These are phyloP conservation scores for Autographa gamma DNA, from an alignment of 2,888 invertebrate genomes.

Conservation along the genomic window DNA sequence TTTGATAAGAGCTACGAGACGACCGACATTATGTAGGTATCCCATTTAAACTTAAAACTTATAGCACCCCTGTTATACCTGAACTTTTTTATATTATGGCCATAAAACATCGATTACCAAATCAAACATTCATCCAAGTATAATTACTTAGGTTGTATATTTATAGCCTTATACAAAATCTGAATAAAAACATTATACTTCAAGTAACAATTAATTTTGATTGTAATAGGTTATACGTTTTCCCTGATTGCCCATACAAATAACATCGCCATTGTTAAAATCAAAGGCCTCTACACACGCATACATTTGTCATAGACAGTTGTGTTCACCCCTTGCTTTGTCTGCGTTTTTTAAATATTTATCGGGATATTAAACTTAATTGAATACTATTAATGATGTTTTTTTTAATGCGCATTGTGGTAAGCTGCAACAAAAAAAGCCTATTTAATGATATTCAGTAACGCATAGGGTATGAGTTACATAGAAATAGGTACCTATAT, in stretches of 20 bases:
- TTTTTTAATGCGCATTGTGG: background rate
- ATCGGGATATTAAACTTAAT: slow-evolving; percentile 7
- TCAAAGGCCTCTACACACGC: slow-evolving; percentile 23
- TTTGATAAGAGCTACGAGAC: no score
- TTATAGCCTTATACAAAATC: slow-evolving; percentile 8
- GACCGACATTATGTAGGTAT: no score
- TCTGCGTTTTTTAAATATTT: slow-evolving; percentile 17
- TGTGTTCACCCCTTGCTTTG: background rate
- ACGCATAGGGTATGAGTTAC: no score
- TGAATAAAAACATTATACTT: slow-evolving; percentile 15
- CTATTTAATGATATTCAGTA: no score
- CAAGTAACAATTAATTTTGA: slow-evolving; percentile 30
- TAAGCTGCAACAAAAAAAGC: no score
- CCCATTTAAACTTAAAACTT: no score
- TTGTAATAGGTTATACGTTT: slow-evolving; percentile 32
- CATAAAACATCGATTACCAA: no score
- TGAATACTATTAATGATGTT: background rate
- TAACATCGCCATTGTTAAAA: slow-evolving; percentile 11
- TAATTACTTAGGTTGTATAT: no score
- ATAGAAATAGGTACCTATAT: no score
- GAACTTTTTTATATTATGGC: no score
- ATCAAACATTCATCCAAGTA: no score
- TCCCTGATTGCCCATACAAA: slow-evolving; percentile 34
- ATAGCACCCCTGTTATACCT: no score
- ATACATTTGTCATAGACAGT: slow-evolving; percentile 6